Evolutionary conservation across 1,140 invertebrate species (phyloP).

Genomic region (Drosophila neocordata): DNA sequence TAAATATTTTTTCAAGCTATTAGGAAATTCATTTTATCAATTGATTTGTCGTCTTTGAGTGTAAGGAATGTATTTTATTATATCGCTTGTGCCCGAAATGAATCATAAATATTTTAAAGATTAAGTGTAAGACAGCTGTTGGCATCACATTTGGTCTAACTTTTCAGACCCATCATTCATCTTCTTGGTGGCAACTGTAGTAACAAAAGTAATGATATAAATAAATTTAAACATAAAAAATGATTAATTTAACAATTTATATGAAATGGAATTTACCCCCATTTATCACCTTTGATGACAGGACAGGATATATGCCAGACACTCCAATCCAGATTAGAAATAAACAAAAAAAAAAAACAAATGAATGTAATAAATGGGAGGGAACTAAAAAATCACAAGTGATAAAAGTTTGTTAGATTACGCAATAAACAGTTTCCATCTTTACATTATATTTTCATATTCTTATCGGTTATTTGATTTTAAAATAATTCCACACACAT

Average conservation of each 20-base stretch:
- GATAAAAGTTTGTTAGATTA: too few species aligned
- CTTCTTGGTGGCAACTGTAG: conserved; percentile 36
- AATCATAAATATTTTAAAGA: background rate
- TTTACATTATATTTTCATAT: conserved; percentile 1
- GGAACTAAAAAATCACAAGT: too few species aligned
- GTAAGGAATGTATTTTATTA: background rate
- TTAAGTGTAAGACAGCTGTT: background rate
- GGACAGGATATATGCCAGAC: conserved; percentile 24
- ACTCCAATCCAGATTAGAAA: conserved; percentile 11
- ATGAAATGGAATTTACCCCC: conserved; percentile 17
- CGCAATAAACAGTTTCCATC: too few species aligned
- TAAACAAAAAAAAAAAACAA: too few species aligned
- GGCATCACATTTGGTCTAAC: conserved; percentile 7
- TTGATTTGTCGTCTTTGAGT: background rate
- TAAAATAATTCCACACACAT: background rate
- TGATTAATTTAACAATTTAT: background rate
- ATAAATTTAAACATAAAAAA: conserved; percentile 11
- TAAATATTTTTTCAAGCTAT: too few species aligned
- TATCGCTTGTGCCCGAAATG: background rate
- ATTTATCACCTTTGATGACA: conserved; percentile 30
- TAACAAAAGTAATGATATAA: background rate
- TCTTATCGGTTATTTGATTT: background rate
- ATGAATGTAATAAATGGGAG: too few species aligned
- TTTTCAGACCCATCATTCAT: conserved; percentile 24
- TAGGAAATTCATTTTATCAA: too few species aligned